A percentile compares a stretch with the other conserved stretches of the same genome.
Evolutionary conservation across 2,888 invertebrate genomes (phyloP).

Genomic region (Drosophila antonietae): DNA sequence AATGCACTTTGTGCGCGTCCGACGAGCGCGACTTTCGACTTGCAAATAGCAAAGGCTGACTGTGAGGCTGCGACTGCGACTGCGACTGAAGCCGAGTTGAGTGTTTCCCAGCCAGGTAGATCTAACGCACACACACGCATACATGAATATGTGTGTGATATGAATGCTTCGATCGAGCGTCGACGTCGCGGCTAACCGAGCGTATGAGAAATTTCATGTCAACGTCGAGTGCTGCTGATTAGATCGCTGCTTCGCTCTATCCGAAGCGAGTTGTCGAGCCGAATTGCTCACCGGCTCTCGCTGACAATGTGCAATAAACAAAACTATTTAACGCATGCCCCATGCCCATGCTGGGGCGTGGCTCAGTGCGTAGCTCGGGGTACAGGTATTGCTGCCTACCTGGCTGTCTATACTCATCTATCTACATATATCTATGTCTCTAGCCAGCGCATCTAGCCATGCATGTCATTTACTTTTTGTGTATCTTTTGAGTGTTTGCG

Average conservation of each 20-base stretch:
- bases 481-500: slow-evolving; percentile 64
- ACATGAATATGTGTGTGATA: slow-evolving; percentile 30
- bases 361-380: slow-evolving; percentile 40
- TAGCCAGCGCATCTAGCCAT: slow-evolving; percentile 58
- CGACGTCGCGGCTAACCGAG: slow-evolving; percentile 72
- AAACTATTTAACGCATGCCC: slow-evolving; percentile 73
- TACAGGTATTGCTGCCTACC: slow-evolving; percentile 21
- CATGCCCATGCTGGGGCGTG: slow-evolving; percentile 16
- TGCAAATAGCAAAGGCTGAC: slow-evolving; percentile 64
- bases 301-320: slow-evolving; percentile 70
- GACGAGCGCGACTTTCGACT: slow-evolving; percentile 59
- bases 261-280: slow-evolving; percentile 30
- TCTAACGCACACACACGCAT: slow-evolving; percentile 14
- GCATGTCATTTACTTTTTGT: slow-evolving; percentile 69
- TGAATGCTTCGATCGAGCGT: slow-evolving; percentile 64
- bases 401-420: neutral
- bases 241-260: slow-evolving; percentile 64
- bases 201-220: slow-evolving; percentile 75
- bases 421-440: slow-evolving; percentile 17
- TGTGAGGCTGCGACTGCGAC: slow-evolving; percentile 15
- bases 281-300: slow-evolving; percentile 62
- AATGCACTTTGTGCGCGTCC: slow-evolving; percentile 59
- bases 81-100: slow-evolving; percentile 32
- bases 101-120: slow-evolving; percentile 46
- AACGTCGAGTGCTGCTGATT: slow-evolving; percentile 67